Base-by-base conservation (phyloP, 2,113 vertebrate genomes). In the Protobothrops flavoviridis region DNA sequence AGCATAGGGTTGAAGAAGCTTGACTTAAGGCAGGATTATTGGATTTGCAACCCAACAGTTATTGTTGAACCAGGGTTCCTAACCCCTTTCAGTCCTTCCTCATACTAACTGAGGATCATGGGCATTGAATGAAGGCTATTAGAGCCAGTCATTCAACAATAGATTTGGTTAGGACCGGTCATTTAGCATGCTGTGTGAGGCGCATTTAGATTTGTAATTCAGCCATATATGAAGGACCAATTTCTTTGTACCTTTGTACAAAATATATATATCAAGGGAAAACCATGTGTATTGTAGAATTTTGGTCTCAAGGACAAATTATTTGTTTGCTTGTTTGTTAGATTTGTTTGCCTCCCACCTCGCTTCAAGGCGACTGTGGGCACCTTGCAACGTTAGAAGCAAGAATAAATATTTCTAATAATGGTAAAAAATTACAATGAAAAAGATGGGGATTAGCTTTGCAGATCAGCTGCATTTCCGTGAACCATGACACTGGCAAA, bases 231-330 rank as follows among this genome's bases (percentile, higher is more conserved):
- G 88, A 11, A 57, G 87, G 55, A 21, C 17, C 15, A 43, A 17
- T 10, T 89, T 89, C 4, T 23, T 56, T 1, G 24, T 10, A 21
- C 9, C 9, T 24, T 20, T 91, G 92, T 57, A 92, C 92, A 90
- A 96, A 88, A 33, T 85, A 90, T 92, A 33, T 85, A 90, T 92
- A 95, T 93, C 48, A 61, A 92, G 93, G 15, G 92, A 93, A 50
- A 39, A 53, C n/a, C 43, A 96, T 93, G 33, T 43, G 89, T 20
- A 90, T 33, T 59, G 5, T 55, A 48, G 12, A 86, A 26, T 50
- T 43, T 13, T 43, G 48, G n/a, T 33, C 21, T 59, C 20, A 29
- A 81, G 21, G 9, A 21, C 29, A 88, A 13, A n/a, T n/a, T 15
- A 5, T 69, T 64, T 64, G 26, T 69, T 64, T 64, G 26, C 26